Percentiles rank a stretch among this genome's conserved stretches.
Conservation (phyloP, 2,797 vertebrate genomes). For the Siniperca undulata region DNA sequence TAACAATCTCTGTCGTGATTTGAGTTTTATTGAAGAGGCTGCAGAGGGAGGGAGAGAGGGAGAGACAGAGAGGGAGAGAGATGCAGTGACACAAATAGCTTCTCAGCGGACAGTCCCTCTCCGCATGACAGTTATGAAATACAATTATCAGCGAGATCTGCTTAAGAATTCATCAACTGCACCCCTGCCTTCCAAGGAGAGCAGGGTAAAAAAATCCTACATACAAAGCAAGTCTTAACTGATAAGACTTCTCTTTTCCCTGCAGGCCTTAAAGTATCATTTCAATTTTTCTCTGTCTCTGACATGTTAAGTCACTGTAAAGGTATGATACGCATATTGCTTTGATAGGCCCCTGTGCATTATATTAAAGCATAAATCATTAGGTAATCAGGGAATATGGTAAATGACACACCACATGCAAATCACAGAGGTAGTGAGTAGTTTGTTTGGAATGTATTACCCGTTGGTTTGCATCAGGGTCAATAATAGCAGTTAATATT, state of each 20-base stretch:
- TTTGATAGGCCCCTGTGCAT: slow-evolving; percentile 71
- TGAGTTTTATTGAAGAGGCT: slow-evolving; percentile 91
- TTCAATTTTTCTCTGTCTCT: slow-evolving; percentile 65
- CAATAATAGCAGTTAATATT: slow-evolving; percentile 82
- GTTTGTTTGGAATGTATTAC: slow-evolving; percentile 78
- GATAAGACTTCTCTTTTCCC: slow-evolving; percentile 80
- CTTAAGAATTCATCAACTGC: slow-evolving; percentile 91
- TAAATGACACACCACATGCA: slow-evolving; percentile 77
- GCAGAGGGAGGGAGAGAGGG: slow-evolving; percentile 64
- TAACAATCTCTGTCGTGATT: slow-evolving; percentile 91
- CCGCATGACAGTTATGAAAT: slow-evolving; percentile 95
- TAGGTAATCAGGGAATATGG: slow-evolving; percentile 83
- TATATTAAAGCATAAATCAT: slow-evolving; percentile 85
- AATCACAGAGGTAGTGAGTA: slow-evolving; percentile 59
- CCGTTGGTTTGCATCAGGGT: slow-evolving; percentile 77
- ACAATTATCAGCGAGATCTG: slow-evolving; percentile 99
- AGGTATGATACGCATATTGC: slow-evolving; percentile 53
- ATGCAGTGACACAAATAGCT: slow-evolving; percentile 91
- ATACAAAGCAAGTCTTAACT: slow-evolving; percentile 82
- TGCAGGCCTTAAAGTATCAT: slow-evolving; percentile 80
- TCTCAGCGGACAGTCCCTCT: slow-evolving; percentile 92
- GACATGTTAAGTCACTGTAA: slow-evolving; percentile 80
- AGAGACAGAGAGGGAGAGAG: slow-evolving; percentile 52
- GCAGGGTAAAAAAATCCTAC: slow-evolving; percentile 61
- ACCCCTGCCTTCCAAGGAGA: slow-evolving; percentile 80